Base-by-base conservation (phyloP, 2,888 invertebrate species). In the Sclerodermus sp. region DNA sequence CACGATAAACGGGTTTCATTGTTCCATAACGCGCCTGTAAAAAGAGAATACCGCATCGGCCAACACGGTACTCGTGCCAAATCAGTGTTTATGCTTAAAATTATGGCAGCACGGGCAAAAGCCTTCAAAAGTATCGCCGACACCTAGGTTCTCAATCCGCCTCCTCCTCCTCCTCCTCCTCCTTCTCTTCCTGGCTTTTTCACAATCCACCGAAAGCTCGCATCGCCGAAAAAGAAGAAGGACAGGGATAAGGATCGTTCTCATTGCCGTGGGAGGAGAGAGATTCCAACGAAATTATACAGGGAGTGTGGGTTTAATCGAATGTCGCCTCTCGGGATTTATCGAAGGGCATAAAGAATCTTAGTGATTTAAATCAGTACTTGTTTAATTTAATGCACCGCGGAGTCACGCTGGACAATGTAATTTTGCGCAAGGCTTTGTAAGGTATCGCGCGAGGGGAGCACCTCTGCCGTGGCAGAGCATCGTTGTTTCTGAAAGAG, bases 51-150 rank as follows among this genome's bases (percentile, higher is more conserved):
- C 14, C 30, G 31, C 50, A 49, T 53, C 54, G 49, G 52, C 8
- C 23, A 12, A 49, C 55, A 43, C 47, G 55, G 52, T 58, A 51
- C 57, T 58, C 58, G 60, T 65, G 63, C 65, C 68, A 65, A 68
- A 70, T 70, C 67, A 48, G 53, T 69, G 66, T 71, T 73, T 70
- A 68, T 64, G 61, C 60, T 67, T 53, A 58, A 66, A 72, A 67
- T 70, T 70, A 70, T 71, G 64, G 64, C 66, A 56, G 58, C 55
- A 60, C 59, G 60, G 53, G 56, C 67, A 68, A 68, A 67, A 58
- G 59, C 61, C 61, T 62, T 57, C 58, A 55, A 58, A 67, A 68
- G 57, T 65, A 70, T 63, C 60, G 51, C 51, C 57, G 53, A 47
- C 51, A 42, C 12, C n/a, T 47, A 31, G 66, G 62, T 64, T 67